Percentiles rank a stretch among this genome's conserved stretches.
These are phyloP conservation scores for Brachystomella parvula DNA, from an alignment of 1,140 invertebrate genomes.

Conservation along the genomic window DNA sequence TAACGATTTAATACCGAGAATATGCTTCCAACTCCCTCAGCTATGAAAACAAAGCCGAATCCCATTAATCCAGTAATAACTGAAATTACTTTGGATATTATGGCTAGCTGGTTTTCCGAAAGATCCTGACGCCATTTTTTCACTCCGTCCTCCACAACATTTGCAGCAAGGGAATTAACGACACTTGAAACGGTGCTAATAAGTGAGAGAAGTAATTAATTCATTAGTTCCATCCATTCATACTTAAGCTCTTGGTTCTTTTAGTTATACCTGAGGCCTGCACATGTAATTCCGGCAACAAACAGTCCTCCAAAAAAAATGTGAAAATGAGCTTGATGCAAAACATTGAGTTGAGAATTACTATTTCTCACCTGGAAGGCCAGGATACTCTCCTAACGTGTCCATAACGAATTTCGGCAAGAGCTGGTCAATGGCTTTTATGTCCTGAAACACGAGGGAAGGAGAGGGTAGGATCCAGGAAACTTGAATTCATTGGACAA, in stretches of 20 bases:
- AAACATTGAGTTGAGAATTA: background rate
- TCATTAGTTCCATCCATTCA: slow-evolving; percentile 69
- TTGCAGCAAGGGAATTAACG: slow-evolving; percentile 72
- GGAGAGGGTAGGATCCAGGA: background rate
- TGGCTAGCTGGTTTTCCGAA: slow-evolving; percentile 14
- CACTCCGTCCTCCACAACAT: slow-evolving; percentile 73
- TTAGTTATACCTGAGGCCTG: slow-evolving; percentile 28
- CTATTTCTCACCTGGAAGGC: slow-evolving; percentile 17
- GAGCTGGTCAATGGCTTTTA: slow-evolving; percentile 39
- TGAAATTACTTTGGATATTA: slow-evolving; percentile 20
- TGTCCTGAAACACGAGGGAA: slow-evolving; percentile 18
- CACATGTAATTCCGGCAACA: slow-evolving; percentile 34
- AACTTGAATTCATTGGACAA: background rate
- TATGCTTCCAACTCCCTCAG: slow-evolving; percentile 33
- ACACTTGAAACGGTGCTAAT: slow-evolving; percentile 76
- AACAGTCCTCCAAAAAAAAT: slow-evolving; percentile 15
- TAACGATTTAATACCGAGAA: slow-evolving; percentile 26
- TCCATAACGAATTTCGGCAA: slow-evolving; percentile 47
- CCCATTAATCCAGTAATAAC: slow-evolving; percentile 15
- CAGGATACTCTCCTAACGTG: slow-evolving; percentile 40
- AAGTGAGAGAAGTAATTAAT: slow-evolving; percentile 44
- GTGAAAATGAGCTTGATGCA: too few relatives aligned
- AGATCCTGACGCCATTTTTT: slow-evolving; percentile 41
- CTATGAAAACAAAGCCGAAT: slow-evolving; percentile 31
- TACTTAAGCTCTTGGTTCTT: slow-evolving; percentile 57